phyloP scores from a whole-genome alignment of 2,113 vertebrate genomes.

The Hiodon alosoides region DNA sequence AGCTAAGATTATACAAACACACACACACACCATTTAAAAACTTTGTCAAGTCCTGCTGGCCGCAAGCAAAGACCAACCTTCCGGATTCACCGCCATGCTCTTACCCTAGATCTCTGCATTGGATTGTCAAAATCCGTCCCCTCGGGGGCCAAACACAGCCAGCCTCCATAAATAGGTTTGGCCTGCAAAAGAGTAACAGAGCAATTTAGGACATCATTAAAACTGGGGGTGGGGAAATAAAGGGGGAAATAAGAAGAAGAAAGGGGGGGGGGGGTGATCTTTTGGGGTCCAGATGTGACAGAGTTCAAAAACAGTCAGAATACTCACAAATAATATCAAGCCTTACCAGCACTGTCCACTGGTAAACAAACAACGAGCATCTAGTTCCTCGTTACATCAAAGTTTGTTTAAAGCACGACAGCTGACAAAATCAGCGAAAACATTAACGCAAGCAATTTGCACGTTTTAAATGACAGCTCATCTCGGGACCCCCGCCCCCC shows the following conservation, averaged over 20 bases:
- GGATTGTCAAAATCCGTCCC: constrained; percentile 78
- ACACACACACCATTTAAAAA: neutral
- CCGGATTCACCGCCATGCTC: constrained; percentile 17
- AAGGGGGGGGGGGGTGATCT: neutral
- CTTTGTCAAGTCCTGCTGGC: too few relatives aligned
- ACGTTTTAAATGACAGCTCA: too few relatives aligned
- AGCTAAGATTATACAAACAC: neutral
- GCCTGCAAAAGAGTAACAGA: constrained; percentile 56
- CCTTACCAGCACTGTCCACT: neutral
- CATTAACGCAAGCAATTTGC: neutral
- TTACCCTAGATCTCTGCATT: constrained; percentile 74
- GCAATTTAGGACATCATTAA: constrained; percentile 53
- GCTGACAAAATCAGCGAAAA: neutral
- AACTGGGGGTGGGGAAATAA: constrained; percentile 22
- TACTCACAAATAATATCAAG: neutral
- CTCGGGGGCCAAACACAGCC: constrained; percentile 75
- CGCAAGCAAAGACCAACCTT: neutral
- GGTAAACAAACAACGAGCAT: neutral
- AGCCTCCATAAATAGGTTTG: constrained; percentile 76
- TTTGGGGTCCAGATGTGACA: constrained; percentile 17
- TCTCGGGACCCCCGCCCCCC: too few relatives aligned
- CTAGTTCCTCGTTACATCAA: neutral
- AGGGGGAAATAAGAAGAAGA: too few relatives aligned
- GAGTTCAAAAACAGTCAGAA: constrained; percentile 6
- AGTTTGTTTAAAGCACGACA: neutral